These are phyloP conservation scores for Battus philenor DNA, from an alignment of 1,140 invertebrate species.

Conservation along the genomic window DNA sequence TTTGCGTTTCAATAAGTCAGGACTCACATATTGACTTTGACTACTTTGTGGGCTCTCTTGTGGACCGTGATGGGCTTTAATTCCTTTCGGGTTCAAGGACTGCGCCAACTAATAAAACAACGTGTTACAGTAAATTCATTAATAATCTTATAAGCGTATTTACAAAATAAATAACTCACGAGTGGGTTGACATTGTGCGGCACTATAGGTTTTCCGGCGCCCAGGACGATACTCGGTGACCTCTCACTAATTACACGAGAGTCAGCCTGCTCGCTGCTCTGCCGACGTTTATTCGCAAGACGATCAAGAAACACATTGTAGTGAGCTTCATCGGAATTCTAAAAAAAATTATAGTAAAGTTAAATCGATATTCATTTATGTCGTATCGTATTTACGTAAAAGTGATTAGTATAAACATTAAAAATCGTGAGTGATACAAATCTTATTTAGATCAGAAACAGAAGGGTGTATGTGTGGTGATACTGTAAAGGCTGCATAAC, in stretches of 20 bases:
- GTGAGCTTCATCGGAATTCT: constrained; percentile 93
- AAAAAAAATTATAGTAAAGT: constrained; percentile 65
- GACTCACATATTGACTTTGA: constrained; percentile 53
- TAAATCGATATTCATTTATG: background rate
- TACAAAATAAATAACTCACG: constrained; percentile 42
- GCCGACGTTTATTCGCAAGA: constrained; percentile 82
- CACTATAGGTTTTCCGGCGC: constrained; percentile 61
- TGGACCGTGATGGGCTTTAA: constrained; percentile 25
- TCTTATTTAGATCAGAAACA: too few species aligned
- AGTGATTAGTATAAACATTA: background rate
- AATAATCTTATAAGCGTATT: background rate
- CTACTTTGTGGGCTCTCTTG: constrained; percentile 26
- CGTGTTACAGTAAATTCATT: background rate
- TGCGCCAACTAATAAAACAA: constrained; percentile 45
- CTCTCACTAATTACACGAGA: constrained; percentile 43
- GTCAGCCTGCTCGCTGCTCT: constrained; percentile 76
- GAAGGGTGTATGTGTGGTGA: too few species aligned
- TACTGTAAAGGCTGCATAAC: too few species aligned
- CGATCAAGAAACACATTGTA: constrained; percentile 90
- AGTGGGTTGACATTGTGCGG: constrained; percentile 60
- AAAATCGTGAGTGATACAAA: too few species aligned
- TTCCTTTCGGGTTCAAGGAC: constrained; percentile 37
- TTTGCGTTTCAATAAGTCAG: constrained; percentile 45
- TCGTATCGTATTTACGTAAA: background rate
- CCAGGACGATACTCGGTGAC: constrained; percentile 64